Evolutionary conservation across 2,113 vertebrate genomes (phyloP).

Genomic region (Pseudorasbora parva): DNA sequence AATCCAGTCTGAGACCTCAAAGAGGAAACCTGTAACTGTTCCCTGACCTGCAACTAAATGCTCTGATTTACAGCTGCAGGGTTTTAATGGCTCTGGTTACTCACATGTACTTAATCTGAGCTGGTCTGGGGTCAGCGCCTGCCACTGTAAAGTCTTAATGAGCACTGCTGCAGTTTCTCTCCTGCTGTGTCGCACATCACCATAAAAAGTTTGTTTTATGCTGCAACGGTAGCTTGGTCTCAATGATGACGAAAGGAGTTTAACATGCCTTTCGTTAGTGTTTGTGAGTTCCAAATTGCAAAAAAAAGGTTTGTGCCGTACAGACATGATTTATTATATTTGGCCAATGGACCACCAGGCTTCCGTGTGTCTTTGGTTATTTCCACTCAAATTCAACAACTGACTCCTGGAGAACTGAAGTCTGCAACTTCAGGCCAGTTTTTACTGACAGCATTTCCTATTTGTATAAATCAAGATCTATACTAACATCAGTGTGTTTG

Average conservation of each 20-base stretch:
- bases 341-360: conserved; percentile 2
- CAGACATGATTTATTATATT: background rate
- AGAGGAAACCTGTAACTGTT: conserved; percentile 42
- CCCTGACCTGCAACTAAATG: conserved; percentile 28
- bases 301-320: background rate
- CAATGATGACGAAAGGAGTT: conserved; percentile 12
- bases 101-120: conserved; percentile 27
- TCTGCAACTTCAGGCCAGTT: background rate
- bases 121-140: conserved; percentile 30
- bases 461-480: background rate
- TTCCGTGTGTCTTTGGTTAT: background rate
- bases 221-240: background rate
- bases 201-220: background rate
- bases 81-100: conserved; percentile 33
- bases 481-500: background rate
- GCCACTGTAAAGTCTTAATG: conserved; percentile 37
- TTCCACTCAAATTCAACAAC: background rate
- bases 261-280: background rate
- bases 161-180: conserved; percentile 23
- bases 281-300: background rate
- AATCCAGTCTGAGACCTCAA: conserved; percentile 38
- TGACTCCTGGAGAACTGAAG: background rate
- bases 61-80: conserved; percentile 46
- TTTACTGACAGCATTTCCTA: conserved; percentile 5
- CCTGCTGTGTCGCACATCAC: conserved; percentile 33